Evolutionary conservation across 2,888 invertebrate species (phyloP), one percentile per base, ranked within the genome.

Genomic region (Cyaniris semiargus): DNA sequence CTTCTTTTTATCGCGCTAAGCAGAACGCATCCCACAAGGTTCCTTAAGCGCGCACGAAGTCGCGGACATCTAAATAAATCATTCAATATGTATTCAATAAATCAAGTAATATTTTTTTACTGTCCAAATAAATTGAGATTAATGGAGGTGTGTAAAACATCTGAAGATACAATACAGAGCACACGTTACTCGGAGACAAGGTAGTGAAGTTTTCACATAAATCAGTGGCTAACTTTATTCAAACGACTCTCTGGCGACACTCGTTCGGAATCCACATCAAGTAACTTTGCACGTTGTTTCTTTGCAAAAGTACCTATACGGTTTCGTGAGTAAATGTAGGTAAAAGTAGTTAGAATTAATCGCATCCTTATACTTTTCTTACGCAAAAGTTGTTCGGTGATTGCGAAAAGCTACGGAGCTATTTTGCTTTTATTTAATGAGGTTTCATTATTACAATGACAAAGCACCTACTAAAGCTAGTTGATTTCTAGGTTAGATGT

Each of bases 211-310:
- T 93, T 91, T 82, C 86, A 89, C 92, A 93, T 93, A 92, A 93
- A 93, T 92, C 93, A 93, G 90, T 85, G 85, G 84, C 88, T 90
- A 93, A 93, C 91, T 93, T 93, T 93, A 93, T 92, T 92, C 92
- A 92, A 93, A 92, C 91, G 92, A 92, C 92, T 92, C 92, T 92
- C 92, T 86, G 86, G 92, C 89, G 91, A 93, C 92, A 92, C 88
- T 90, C 89, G 92, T 92, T 92, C 87, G 89, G 87, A 88, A 88
- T 90, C 86, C 86, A 86, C 91, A 87, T 91, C 89, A 88, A 88
- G 87, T 84, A 85, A 92, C 89, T 92, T 91, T 86, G 84, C 85
- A 84, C 81, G 87, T 87, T 83, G 85, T 86, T 89, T 89, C 89
- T 90, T 89, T 86, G 87, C 85, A 85, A 87, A 86, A 88, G 86